Base-by-base conservation (phyloP, 2,888 invertebrate genomes). In the Hypolimnas misippus region DNA sequence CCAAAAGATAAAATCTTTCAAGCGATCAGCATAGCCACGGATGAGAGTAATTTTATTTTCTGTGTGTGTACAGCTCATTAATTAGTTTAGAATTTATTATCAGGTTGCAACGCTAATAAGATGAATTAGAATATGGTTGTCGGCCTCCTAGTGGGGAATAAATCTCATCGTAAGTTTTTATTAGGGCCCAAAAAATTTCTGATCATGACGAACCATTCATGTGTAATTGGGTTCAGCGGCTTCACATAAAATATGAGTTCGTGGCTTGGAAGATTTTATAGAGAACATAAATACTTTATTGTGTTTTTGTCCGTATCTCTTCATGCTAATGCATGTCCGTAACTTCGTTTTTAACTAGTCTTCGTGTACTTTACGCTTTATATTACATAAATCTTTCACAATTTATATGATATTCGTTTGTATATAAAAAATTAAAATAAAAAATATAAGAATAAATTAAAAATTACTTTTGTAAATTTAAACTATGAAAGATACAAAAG, bases 181-280 rank as follows among this genome's bases (percentile, higher is more conserved):
- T 87, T 83, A 82, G 76, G 73, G 75, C 79, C 83, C 79, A 83
- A 86, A 88, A 89, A 87, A 84, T 79, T 71, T 86, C 81, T 84
- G 90, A 85, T 88, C 89, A 87, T 86, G 88, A 87, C 81, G 89
- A 87, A 89, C 87, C 89, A 86, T 90, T 86, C 83, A 87, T 73
- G 77, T 82, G 88, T 91, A 91, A 92, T 92, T 91, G 90, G 91
- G 85, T 82, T 88, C 87, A 87, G 73, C 84, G 84, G 82, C 82
- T 83, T 69, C 82, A 78, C 82, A 86, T 89, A 89, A 91, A 87
- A 90, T 91, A 89, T 87, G 84, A 86, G 88, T 81, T 85, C 83
- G 83, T 79, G 77, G 74, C 75, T 77, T 78, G 76, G 81, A 83
- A 77, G 79, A 81, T 87, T 91, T 91, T 91, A 91, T 90, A 82